Percentiles rank a stretch among this genome's conserved stretches.
These are phyloP conservation scores for Trachelipus rathkii DNA, from an alignment of 1,140 invertebrate species.

Conservation along the genomic window DNA sequence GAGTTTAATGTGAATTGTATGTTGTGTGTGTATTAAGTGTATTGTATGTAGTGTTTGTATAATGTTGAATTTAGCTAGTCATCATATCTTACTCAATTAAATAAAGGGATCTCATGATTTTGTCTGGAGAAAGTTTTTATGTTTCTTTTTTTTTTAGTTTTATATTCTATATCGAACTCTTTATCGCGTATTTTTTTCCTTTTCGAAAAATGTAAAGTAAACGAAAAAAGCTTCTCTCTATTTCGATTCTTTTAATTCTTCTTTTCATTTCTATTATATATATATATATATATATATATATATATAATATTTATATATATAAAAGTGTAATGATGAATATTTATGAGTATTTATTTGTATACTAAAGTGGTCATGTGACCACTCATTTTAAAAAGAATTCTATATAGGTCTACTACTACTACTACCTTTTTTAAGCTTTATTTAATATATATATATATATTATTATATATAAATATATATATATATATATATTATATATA, in stretches of 20 bases:
- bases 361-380: too few relatives aligned
- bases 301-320: neutral
- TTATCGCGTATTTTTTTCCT: neutral
- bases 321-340: too few relatives aligned
- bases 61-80: too few relatives aligned
- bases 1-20: neutral
- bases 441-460: neutral
- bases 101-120: neutral
- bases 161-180: neutral
- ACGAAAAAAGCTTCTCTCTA: neutral
- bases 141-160: too few relatives aligned
- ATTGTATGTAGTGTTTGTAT: too few relatives aligned
- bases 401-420: too few relatives aligned
- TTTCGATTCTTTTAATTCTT: neutral
- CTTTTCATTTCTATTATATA: neutral
- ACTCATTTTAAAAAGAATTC: too few relatives aligned
- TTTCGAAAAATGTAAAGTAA: too few relatives aligned
- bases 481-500: neutral
- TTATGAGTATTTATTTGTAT: too few relatives aligned
- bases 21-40: neutral
- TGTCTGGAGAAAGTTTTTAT: neutral
- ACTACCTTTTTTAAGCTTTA: neutral
- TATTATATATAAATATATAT: neutral
- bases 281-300: neutral
- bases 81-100: neutral